Percentiles rank a stretch among this genome's conserved stretches.
phyloP scores from a whole-genome alignment of 1,140 invertebrate genomes.

The Ridgeia piscesae region DNA sequence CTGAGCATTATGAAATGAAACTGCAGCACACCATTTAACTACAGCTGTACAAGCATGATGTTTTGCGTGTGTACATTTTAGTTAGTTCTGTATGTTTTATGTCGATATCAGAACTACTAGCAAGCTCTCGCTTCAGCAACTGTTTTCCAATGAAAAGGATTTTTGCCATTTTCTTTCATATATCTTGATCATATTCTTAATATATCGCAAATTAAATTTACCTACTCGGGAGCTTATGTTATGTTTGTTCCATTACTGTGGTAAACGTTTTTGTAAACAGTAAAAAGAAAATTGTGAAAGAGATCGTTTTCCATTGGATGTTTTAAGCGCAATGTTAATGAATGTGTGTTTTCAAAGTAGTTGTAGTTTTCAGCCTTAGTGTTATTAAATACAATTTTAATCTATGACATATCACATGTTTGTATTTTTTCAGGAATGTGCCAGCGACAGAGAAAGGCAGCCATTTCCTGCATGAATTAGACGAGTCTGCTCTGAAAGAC shows the following conservation, averaged over 20 bases:
- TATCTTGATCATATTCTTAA: neutral
- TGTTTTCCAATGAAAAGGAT: too few relatives aligned
- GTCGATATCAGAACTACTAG: too few relatives aligned
- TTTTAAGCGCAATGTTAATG: too few relatives aligned
- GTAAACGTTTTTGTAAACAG: neutral
- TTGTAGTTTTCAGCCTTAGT: neutral
- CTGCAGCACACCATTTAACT: too few relatives aligned
- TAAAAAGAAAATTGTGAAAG: neutral
- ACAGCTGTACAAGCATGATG: too few relatives aligned
- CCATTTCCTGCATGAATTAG: neutral
- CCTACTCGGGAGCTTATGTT: too few relatives aligned
- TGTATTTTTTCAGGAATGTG: neutral
- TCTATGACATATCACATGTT: neutral
- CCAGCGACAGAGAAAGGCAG: neutral
- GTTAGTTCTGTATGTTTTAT: too few relatives aligned
- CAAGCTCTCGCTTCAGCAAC: too few relatives aligned
- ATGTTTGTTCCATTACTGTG: neutral
- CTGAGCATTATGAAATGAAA: neutral
- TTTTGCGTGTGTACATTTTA: too few relatives aligned
- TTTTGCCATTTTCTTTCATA: too few relatives aligned
- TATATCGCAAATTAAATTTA: neutral
- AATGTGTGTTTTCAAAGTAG: neutral
- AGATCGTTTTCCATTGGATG: neutral
- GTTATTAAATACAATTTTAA: neutral
- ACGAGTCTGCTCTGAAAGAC: neutral